Percentiles rank a stretch among this genome's conserved stretches.
phyloP scores from a whole-genome alignment of 1,140 invertebrate genomes.

The Scaptomyza graminum region DNA sequence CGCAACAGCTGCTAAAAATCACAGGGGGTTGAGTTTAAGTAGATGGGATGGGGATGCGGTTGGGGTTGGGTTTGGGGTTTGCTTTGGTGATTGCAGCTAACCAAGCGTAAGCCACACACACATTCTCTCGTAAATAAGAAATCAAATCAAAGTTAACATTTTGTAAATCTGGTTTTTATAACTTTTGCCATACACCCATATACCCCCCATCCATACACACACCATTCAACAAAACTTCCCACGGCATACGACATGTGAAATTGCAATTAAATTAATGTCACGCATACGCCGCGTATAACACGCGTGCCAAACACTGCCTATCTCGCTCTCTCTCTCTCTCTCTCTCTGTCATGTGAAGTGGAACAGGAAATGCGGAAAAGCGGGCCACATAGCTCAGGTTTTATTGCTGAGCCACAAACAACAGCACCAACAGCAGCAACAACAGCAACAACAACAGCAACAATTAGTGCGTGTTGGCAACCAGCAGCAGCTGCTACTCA shows the following conservation, averaged over 20 bases:
- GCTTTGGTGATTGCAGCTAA: slow-evolving; percentile 29
- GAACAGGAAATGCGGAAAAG: slow-evolving; percentile 67
- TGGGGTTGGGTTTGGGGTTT: too few species aligned
- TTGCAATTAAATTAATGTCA: slow-evolving; percentile 83
- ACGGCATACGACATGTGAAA: slow-evolving; percentile 63
- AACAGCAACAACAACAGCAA: slow-evolving; percentile 43
- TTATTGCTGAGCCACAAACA: slow-evolving; percentile 64
- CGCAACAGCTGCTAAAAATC: slow-evolving; percentile 45
- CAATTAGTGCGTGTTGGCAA: slow-evolving; percentile 78
- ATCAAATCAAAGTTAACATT: slow-evolving; percentile 83
- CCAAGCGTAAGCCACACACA: slow-evolving; percentile 36
- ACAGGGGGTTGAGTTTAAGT: slow-evolving; percentile 3
- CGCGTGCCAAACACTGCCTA: slow-evolving; percentile 7
- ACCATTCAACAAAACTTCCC: slow-evolving; percentile 23
- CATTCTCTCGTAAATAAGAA: slow-evolving; percentile 72
- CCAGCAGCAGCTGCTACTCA: slow-evolving; percentile 56
- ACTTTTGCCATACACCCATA: slow-evolving; percentile 53
- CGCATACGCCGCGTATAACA: slow-evolving; percentile 76
- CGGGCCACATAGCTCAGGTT: slow-evolving; percentile 60
- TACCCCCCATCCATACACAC: too few species aligned
- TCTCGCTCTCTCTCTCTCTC: slow-evolving; percentile 2
- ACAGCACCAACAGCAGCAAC: slow-evolving; percentile 40
- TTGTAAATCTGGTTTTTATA: slow-evolving; percentile 81
- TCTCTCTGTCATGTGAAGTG: slow-evolving; percentile 29
- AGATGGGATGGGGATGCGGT: neutral